Evolutionary conservation across 2,113 vertebrate genomes (phyloP).

Genomic region (Tichodroma muraria): DNA sequence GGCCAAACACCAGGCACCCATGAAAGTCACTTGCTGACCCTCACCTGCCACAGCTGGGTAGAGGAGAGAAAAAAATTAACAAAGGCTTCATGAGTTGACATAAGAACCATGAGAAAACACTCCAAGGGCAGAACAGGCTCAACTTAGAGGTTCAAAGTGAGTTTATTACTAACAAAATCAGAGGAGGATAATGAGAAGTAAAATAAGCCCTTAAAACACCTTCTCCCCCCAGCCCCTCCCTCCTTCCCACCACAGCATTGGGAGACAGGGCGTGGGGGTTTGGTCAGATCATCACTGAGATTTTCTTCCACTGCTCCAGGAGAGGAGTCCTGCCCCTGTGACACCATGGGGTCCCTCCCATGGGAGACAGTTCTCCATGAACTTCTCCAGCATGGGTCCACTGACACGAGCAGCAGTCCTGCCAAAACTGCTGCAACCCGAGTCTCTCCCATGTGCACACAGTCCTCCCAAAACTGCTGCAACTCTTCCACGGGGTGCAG

Average conservation of each 20-base stretch:
- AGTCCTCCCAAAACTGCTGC: not conserved
- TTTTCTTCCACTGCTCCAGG: not conserved
- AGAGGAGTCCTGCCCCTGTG: no score
- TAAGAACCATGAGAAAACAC: not conserved
- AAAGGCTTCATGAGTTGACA: not conserved
- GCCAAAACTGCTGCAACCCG: not conserved
- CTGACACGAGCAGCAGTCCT: not conserved
- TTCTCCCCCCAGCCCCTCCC: fast-evolving
- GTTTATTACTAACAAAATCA: not conserved
- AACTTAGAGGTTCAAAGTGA: not conserved
- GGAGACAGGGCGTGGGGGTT: not conserved
- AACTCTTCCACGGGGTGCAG: fast-evolving
- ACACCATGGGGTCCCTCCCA: no score
- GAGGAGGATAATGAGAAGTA: not conserved
- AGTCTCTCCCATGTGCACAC: no score
- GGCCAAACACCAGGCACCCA: not conserved
- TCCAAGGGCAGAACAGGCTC: not conserved
- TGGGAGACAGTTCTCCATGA: no score
- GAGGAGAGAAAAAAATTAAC: not conserved
- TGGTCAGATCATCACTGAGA: not conserved
- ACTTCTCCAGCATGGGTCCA: no score
- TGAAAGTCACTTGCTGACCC: fast-evolving
- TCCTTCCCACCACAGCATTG: fast-evolving
- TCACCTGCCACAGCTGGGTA: not conserved
- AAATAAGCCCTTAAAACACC: not conserved